Evolutionary conservation across 2,888 invertebrate genomes (phyloP), one percentile per base, ranked within the genome.

Genomic region (Phasia obesa): DNA sequence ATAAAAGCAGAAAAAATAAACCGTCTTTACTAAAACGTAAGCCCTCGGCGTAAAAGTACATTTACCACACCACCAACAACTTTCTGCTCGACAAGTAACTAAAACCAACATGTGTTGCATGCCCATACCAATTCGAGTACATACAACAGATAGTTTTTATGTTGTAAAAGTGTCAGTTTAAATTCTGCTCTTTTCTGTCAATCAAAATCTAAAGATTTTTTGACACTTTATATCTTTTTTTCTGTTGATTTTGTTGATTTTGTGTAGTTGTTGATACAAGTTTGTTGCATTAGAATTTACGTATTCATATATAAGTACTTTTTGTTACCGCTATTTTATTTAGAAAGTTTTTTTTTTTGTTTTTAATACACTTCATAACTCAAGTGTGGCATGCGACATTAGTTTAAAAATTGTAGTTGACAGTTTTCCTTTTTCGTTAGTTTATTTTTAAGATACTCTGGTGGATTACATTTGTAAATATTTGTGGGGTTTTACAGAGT

Each of bases 371-470:
- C 64, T 67, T 64, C 73, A 73, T 77, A 77, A 77, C 79, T 83
- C 83, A 79, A 83, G 83, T 83, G 83, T 83, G 83, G 83, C 83
- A 83, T 83, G 79, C 83, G 79, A 83, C 83, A 83, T 79, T 79
- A 79, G 79, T 83, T 83, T 79, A 49, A 62, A 83, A 75, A 83
- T 83, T 75, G 67, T 71, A 83, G 67, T 71, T 83, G 83, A 83
- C 83, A 83, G 81, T 79, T 75, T 75, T 17, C 57, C 51, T 79
- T 75, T 75, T 31, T 70, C 6, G 57, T 65, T 71, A 27, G 38
- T 73, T 64, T 69, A 21, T 74, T 44, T 69, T 69, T 64, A 25
- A 57, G 51, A 51, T 51, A 65, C 47, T 65, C 64, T 47, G 51
- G 47, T 31, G 42, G 80, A 80, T 81, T 57, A 81, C 19, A 17